Evolutionary conservation across 2,797 vertebrate species (phyloP), one percentile per base, ranked within the genome.

Genomic region (Sebastes nivosus): DNA sequence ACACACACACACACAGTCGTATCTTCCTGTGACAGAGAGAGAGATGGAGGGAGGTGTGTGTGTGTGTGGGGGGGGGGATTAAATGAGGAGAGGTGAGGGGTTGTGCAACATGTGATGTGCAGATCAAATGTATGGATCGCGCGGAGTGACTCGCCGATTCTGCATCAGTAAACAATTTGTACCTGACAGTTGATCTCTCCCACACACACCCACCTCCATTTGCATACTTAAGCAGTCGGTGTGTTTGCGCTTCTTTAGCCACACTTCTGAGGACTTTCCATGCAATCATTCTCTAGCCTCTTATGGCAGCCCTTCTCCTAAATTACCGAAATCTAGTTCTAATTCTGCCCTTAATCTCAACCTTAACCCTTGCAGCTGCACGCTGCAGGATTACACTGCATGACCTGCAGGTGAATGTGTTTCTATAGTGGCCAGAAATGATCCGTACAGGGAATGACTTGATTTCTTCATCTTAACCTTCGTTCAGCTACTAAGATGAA

Each of bases 91-190:
- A 64, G 77, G 52, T 65, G 67, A 73, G 34, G 77, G 69, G 13
- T 38, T 61, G 74, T 71, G 82, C 80, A 75, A 74, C 81, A 86
- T 81, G 80, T 76, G 86, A 89, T 65, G 70, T 83, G 75, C 13
- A 75, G 72, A 80, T 87, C 81, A 80, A 82, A 91, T 72, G 4
- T 59, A 83, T 61, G 36, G 64, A 78, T 59, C 10, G 30, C 34
- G 57, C 64, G 18, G 65, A 78, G 59, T 12, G 67, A 79, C 67
- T 73, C 20, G 9, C 64, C 29, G 77, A 86, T 79, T 76, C 69
- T 76, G 77, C 72, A 69, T 54, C 73, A 73, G 77, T 75, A 78
- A 82, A 84, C 77, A 81, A 24, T 82, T 77, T 84, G 72, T 73
- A 82, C 77, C 80, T 29, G 78, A 75, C 78, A 63, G 38, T 5